These are phyloP conservation scores for Lacerta bilineata DNA, from an alignment of 2,797 vertebrate species.

Conservation along the genomic window DNA sequence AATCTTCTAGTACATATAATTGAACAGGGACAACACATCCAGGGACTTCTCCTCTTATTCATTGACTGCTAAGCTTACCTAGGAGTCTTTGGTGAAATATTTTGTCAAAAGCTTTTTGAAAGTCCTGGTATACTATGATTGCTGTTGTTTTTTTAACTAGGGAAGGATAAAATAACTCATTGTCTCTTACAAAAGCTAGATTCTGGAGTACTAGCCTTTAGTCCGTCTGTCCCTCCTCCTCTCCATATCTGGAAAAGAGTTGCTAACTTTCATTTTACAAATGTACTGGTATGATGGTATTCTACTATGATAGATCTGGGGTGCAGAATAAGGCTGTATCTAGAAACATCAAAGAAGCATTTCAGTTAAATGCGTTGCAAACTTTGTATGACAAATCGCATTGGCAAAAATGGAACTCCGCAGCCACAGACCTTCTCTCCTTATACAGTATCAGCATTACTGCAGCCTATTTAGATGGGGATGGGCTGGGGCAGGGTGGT, in stretches of 20 bases:
- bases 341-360: neutral
- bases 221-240: neutral
- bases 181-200: neutral
- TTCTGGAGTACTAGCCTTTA: neutral
- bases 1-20: neutral
- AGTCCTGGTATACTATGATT: too few species aligned
- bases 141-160: neutral
- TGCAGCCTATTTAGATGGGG: too few species aligned
- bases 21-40: neutral
- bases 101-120: too few species aligned
- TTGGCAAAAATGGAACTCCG: too few species aligned
- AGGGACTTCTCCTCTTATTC: too few species aligned
- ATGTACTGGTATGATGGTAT: neutral
- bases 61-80: too few species aligned
- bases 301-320: neutral
- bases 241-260: neutral
- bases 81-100: too few species aligned
- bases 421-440: too few species aligned
- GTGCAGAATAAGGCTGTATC: neutral
- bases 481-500: too few species aligned
- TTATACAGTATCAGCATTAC: too few species aligned
- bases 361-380: too few species aligned
- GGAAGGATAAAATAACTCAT: neutral
- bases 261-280: neutral
- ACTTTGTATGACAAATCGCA: too few species aligned